Evolutionary conservation across 2,888 invertebrate species (phyloP).

Genomic region (Miltochrista miniata): DNA sequence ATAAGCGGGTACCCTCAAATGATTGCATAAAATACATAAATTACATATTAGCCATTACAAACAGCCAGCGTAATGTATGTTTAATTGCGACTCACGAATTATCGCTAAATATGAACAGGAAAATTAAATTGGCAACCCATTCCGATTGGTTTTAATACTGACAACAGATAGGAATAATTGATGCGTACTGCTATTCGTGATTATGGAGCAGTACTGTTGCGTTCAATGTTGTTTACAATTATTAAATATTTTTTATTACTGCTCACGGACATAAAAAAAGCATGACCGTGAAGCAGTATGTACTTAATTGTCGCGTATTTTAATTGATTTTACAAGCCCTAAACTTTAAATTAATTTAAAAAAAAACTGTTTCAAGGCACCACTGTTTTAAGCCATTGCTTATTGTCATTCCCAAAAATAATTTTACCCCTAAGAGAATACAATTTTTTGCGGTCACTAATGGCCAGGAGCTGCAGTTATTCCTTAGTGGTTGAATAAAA

Average conservation of each 20-base stretch:
- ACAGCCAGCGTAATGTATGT: conserved; percentile 14
- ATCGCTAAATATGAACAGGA: conserved; percentile 30
- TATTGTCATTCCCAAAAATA: too few relatives aligned
- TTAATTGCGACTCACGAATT: conserved; percentile 28
- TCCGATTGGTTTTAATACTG: conserved; percentile 46
- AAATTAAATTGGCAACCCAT: conserved; percentile 36
- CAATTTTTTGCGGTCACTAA: too few relatives aligned
- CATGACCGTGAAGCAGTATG: background rate
- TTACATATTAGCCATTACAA: conserved; percentile 19
- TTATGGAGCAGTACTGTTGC: conserved; percentile 23
- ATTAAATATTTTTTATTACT: background rate
- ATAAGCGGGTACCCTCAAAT: too few relatives aligned
- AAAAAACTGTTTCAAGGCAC: too few relatives aligned
- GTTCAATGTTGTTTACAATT: conserved; percentile 11
- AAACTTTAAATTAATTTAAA: too few relatives aligned
- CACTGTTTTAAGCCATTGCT: too few relatives aligned
- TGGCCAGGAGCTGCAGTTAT: too few relatives aligned
- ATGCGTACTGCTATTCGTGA: conserved; percentile 38
- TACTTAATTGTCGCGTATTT: background rate
- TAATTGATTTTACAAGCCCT: background rate
- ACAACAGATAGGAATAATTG: conserved; percentile 50
- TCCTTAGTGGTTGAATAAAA: too few relatives aligned
- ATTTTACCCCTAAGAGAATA: too few relatives aligned
- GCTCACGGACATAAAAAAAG: background rate
- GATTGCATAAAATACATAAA: conserved; percentile 9